phyloP scores from a whole-genome alignment of 2,113 vertebrate genomes.

The Megaceryle torquata region DNA sequence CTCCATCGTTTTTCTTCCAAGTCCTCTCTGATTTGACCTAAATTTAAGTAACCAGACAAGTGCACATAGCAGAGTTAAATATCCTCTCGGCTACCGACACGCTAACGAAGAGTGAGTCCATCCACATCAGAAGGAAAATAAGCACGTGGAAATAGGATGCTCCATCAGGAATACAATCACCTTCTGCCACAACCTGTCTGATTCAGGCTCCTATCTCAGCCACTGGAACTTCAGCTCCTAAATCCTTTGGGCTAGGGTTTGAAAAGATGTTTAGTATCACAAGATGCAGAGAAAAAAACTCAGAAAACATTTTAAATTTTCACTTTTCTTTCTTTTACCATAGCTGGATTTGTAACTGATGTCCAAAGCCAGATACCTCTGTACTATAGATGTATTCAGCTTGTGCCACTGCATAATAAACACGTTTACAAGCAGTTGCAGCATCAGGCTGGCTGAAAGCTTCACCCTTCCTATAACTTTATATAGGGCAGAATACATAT shows the following conservation, averaged over 20 bases:
- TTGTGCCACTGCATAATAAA: neutral
- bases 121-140: neutral
- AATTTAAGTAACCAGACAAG: neutral
- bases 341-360: neutral
- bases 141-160: neutral
- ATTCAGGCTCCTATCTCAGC: neutral
- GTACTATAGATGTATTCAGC: neutral
- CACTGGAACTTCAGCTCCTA: neutral
- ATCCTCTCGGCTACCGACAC: fast-evolving
- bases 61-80: neutral
- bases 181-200: fast-evolving
- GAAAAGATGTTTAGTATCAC: neutral
- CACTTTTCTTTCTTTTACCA: neutral
- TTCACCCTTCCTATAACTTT: neutral
- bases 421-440: neutral
- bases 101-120: neutral
- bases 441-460: neutral
- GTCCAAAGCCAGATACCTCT: neutral
- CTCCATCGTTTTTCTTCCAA: neutral
- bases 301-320: fast-evolving
- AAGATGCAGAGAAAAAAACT: neutral
- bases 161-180: neutral
- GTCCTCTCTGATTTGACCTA: neutral
- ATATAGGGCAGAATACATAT: neutral
- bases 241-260: neutral